Evolutionary conservation across 2,888 invertebrate genomes (phyloP).

Genomic region (Lasioglossum malachurum): DNA sequence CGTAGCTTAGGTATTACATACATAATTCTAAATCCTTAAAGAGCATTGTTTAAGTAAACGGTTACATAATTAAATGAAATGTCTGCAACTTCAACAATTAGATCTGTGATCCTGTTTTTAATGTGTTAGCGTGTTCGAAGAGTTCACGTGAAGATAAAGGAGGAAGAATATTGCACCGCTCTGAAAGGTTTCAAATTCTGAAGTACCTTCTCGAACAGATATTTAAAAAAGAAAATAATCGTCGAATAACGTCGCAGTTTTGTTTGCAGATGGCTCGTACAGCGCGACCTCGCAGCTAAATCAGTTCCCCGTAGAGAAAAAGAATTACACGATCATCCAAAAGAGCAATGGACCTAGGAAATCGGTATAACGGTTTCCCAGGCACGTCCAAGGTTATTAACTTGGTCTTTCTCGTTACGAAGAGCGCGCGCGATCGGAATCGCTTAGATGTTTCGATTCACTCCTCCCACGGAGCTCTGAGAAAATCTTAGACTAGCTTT

Average conservation of each 20-base stretch:
- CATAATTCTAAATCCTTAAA: too few species aligned
- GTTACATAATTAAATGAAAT: too few species aligned
- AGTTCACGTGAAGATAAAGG: background rate
- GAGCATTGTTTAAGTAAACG: too few species aligned
- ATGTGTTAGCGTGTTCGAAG: background rate
- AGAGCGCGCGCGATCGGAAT: constrained; percentile 17
- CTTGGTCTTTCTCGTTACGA: constrained; percentile 13
- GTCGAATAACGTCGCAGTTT: background rate
- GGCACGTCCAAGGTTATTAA: constrained; percentile 50
- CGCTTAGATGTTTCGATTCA: background rate
- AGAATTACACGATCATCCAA: constrained; percentile 51
- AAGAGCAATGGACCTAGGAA: constrained; percentile 54
- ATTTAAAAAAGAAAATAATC: background rate
- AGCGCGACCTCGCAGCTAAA: constrained; percentile 42
- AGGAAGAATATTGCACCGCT: background rate
- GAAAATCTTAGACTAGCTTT: constrained; percentile 3
- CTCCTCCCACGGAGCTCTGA: too few species aligned
- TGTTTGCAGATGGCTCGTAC: constrained; percentile 44
- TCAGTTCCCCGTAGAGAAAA: constrained; percentile 58
- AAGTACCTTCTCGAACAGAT: background rate
- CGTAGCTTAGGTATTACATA: too few species aligned
- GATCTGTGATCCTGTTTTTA: background rate
- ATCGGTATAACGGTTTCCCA: constrained; percentile 61
- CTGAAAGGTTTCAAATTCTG: background rate
- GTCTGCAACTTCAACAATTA: background rate